Evolutionary conservation across 2,113 vertebrate genomes (phyloP).

Genomic region (Hypanus sabinus): DNA sequence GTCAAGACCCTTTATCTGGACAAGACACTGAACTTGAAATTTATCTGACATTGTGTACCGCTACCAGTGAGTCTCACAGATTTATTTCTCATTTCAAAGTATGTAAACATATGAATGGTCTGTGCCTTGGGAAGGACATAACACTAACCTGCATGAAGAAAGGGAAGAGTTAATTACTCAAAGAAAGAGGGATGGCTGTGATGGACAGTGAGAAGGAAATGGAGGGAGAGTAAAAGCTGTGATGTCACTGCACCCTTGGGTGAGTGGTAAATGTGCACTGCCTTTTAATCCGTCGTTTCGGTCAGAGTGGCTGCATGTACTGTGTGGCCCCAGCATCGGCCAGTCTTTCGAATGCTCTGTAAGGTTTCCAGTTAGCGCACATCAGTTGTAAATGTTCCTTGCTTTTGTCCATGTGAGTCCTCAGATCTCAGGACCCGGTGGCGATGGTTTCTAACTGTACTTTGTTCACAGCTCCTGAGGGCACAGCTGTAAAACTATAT

Average conservation of each 20-base stretch:
- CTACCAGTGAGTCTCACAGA: not conserved
- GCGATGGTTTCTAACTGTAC: not conserved
- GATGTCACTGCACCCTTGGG: not conserved
- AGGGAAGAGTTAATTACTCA: not conserved
- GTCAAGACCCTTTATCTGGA: too few relatives aligned
- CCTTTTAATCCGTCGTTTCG: not conserved
- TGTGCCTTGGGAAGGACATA: not conserved
- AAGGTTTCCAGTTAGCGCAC: not conserved
- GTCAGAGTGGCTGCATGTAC: not conserved
- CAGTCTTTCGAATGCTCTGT: not conserved
- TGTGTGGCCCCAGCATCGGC: not conserved
- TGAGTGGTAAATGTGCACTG: not conserved
- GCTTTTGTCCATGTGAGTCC: not conserved
- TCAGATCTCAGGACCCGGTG: not conserved
- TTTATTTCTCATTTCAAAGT: not conserved
- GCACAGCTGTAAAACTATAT: not conserved
- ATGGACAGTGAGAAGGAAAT: not conserved
- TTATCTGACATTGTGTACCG: not conserved
- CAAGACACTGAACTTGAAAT: not conserved
- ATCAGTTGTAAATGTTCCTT: not conserved
- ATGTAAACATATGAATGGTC: not conserved
- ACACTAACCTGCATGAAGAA: not conserved
- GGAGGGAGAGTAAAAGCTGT: not conserved
- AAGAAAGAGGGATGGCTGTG: not conserved
- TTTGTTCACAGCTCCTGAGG: not conserved